A percentile compares a stretch with the other conserved stretches of the same genome.
Evolutionary conservation across 1,140 invertebrate genomes (phyloP).

Genomic region (Zaprionus davidi): DNA sequence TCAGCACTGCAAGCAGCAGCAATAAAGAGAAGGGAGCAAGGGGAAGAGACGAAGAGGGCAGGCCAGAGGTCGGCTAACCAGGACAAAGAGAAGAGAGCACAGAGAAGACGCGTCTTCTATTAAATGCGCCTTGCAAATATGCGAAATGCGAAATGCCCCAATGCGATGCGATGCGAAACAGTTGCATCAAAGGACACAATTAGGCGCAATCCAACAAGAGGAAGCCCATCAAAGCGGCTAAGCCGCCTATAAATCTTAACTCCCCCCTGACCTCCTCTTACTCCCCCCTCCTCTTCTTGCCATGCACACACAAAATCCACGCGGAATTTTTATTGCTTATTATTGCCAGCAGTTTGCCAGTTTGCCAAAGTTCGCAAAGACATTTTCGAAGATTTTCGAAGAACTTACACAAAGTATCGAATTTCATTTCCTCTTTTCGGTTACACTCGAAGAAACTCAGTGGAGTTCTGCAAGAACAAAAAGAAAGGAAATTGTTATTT

Average conservation of each 20-base stretch:
- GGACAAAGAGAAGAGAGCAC: constrained; percentile 9
- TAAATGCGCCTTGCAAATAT: constrained; percentile 68
- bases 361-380: constrained; percentile 24
- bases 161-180: constrained; percentile 73
- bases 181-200: constrained; percentile 81
- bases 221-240: constrained; percentile 67
- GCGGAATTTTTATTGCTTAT: constrained; percentile 82
- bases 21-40: background rate
- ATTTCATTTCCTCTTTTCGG: constrained; percentile 81
- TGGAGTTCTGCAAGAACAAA: background rate
- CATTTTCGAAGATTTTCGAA: constrained; percentile 53
- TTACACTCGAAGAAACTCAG: background rate
- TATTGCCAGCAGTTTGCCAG: constrained; percentile 54
- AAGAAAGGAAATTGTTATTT: too few species aligned
- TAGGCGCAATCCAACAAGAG: constrained; percentile 40
- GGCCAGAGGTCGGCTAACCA: constrained; percentile 56
- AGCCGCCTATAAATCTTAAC: constrained; percentile 76
- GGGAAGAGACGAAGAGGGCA: constrained; percentile 1
- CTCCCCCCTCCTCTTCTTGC: background rate
- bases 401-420: constrained; percentile 73
- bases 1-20: constrained; percentile 48
- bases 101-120: constrained; percentile 24
- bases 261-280: background rate
- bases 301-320: constrained; percentile 66
- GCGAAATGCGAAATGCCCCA: constrained; percentile 54